Base-by-base conservation (phyloP, 2,888 invertebrate genomes). In the Amiota mariae region DNA sequence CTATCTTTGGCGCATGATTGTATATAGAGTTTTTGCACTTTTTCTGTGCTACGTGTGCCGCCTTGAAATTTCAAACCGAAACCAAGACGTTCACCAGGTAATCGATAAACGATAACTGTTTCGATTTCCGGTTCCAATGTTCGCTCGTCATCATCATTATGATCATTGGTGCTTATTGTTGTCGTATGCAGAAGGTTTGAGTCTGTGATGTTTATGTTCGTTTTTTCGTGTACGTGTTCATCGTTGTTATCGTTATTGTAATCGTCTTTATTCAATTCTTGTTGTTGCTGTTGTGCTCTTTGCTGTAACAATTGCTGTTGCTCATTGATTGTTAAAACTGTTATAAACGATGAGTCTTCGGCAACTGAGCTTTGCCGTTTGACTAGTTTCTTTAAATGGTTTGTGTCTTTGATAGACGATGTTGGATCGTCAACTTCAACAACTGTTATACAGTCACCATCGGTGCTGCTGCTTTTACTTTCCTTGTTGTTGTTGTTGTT, bases 31-130 rank as follows among this genome's bases (percentile, higher is more conserved):
- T 95, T 92, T 76, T 95, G 92, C 1, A 97, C 96, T 81, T 92
- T 93, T 87, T 97, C 96, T 11, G 93, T 92, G 51, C 94, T 94
- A 80, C 95, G 94, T 56, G 95, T 95, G 13, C 97, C 97, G 59
- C 97, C 97, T 90, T 97, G 97, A 87, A 98, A 97, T 88, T 97
- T 96, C 1, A 98, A 91, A 0, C 97, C 97, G 86, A 98, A 95
- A 1, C 98, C 98, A 9, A 98, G 92, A 56, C 96, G 93, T 87
- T 97, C 97, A 0, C 97, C 97, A 0, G 96, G 95, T 72, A 97
- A 92, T 78, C 97, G 92, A 81, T 95, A 95, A 70, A 98, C 94
- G 72, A 94, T 92, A 54, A 97, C 94, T 86, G 94, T 93, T 82
- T 96, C 95, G 11, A 91, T 91, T 78, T 93, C 91, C 77, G 91